A percentile compares a stretch with the other conserved stretches of the same genome.
Evolutionary conservation across 2,113 vertebrate species (phyloP).

Genomic region (Oryzias woworae): DNA sequence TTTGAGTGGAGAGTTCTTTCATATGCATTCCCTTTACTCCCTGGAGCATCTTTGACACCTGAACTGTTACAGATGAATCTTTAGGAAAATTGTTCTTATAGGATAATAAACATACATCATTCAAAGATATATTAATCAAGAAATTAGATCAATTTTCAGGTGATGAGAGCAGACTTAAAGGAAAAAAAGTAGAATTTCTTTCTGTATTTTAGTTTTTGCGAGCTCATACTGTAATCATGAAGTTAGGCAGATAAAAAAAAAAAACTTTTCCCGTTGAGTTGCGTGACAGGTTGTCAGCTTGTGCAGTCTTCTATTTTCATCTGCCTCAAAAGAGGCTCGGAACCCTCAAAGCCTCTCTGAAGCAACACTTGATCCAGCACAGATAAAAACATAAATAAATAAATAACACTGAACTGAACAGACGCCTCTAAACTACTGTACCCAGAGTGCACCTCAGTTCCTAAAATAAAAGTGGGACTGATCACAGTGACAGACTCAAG

Average conservation of each 20-base stretch:
- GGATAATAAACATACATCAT: too few relatives aligned
- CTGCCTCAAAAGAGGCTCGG: constrained; percentile 49
- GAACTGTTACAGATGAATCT: background rate
- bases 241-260: constrained; percentile 27
- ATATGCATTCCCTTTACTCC: background rate
- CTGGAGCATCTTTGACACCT: background rate
- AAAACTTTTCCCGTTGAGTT: constrained; percentile 33
- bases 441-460: constrained; percentile 54
- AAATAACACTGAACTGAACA: constrained; percentile 33
- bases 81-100: too few relatives aligned
- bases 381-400: constrained; percentile 6
- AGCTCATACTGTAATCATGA: constrained; percentile 19
- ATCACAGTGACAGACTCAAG: constrained; percentile 17
- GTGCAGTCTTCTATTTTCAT: constrained; percentile 59
- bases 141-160: too few relatives aligned
- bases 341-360: constrained; percentile 61
- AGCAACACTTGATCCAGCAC: constrained; percentile 49
- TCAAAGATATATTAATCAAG: too few relatives aligned
- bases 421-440: constrained; percentile 50
- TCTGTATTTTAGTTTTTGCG: background rate
- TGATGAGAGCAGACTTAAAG: too few relatives aligned
- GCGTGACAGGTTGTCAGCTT: constrained; percentile 49
- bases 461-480: constrained; percentile 47
- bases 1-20: background rate
- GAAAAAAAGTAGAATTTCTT: too few relatives aligned